Evolutionary conservation across 2,113 vertebrate species (phyloP), one percentile per base, ranked within the genome.

Genomic region (Limanda limanda): DNA sequence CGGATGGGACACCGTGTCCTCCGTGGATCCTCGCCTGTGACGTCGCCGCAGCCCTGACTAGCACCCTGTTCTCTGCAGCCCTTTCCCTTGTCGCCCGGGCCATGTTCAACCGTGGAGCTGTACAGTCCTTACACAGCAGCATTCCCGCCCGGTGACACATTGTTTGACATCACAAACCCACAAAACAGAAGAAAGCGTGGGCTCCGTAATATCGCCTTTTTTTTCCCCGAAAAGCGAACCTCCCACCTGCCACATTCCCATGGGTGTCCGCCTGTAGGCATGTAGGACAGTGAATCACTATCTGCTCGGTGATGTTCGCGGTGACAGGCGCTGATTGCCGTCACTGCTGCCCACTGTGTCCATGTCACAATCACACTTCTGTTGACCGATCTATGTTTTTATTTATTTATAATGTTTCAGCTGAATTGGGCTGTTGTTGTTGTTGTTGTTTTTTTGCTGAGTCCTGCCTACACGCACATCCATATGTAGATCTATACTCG

Each of bases 31-130:
- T 87, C 88, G 79, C 67, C 88, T 85, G 85, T 95, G 94, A 95
- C 94, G 93, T 92, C 82, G 81, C 76, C 88, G 69, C 68, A 40
- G 68, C 77, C 89, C 91, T 94, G 93, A 95, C 92, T 94, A 94
- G 94, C 79, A 86, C 82, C 73, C 86, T 90, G 85, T 91, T 90
- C 86, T 88, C 89, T 85, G 84, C 81, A 71, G 74, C 74, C 88
- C 81, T 73, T 51, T 47, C 68, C 67, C 66, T 68, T 81, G 65
- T 70, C 82, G 73, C 73, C 89, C 88, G 72, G 83, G 86, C 82
- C 81, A 86, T 79, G 86, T 84, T 84, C 85, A 71, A 79, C 85
- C 71, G 77, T 76, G 74, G 45, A 74, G 69, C 60, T 40, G 68
- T 67, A 18, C 1, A 71, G 51, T 55, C 40, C 51, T 69, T 21